Conservation (phyloP, 92 coral and sea anemone genomes). For the Parazoanthus darwini region DNA sequence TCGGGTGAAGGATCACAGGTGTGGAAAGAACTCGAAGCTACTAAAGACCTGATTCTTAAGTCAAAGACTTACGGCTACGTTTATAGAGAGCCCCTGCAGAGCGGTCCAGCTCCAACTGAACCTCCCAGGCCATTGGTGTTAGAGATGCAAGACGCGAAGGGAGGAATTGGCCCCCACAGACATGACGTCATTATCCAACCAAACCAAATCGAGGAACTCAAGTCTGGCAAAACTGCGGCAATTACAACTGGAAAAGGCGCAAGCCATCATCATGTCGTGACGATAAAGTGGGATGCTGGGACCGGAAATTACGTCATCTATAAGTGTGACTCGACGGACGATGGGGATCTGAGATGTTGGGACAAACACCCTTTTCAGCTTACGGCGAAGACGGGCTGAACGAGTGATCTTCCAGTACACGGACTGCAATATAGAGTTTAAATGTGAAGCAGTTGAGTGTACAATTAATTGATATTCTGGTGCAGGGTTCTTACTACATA, state of each 20-base stretch:
- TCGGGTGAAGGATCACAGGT: constrained; percentile 82
- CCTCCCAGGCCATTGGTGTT: constrained; percentile 57
- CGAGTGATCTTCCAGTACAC: background rate
- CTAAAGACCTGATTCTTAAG: constrained; percentile 69
- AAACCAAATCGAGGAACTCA: constrained; percentile 24
- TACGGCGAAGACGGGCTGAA: background rate
- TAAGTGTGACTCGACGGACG: background rate
- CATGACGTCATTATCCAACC: constrained; percentile 59
- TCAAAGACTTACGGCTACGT: constrained; percentile 65
- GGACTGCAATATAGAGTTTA: background rate
- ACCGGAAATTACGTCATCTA: background rate
- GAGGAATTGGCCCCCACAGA: constrained; percentile 56
- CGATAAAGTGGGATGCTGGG: background rate
- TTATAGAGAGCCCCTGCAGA: constrained; percentile 66
- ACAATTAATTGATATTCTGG: too few relatives aligned
- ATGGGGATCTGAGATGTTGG: background rate
- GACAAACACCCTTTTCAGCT: constrained; percentile 7
- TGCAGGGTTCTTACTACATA: too few relatives aligned
- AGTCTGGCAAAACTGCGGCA: background rate
- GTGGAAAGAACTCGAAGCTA: constrained; percentile 86
- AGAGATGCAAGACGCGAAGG: constrained; percentile 47
- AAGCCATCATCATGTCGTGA: background rate
- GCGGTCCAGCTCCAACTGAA: constrained; percentile 64
- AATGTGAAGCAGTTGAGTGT: background rate
- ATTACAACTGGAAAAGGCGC: constrained; percentile 24